These are phyloP conservation scores for Procambarus clarkii DNA, from an alignment of 1,140 invertebrate species.

Conservation along the genomic window DNA sequence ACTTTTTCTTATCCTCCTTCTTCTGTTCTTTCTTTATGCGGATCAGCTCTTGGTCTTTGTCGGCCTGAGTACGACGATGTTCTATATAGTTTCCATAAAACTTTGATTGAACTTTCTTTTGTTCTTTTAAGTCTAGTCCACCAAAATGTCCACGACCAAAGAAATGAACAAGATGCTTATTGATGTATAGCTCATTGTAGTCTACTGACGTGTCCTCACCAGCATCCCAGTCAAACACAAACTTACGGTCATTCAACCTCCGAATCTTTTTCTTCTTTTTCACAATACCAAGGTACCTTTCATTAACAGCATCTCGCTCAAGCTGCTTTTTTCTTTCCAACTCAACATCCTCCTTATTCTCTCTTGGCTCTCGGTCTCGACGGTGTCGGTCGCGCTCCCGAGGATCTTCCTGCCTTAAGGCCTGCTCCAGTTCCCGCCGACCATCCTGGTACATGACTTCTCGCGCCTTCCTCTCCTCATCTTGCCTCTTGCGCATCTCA, in stretches of 20 bases:
- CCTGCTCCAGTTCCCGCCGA: slow-evolving; percentile 79
- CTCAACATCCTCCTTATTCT: slow-evolving; percentile 75
- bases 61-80: slow-evolving; percentile 94
- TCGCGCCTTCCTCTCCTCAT: slow-evolving; percentile 84
- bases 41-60: slow-evolving; percentile 97
- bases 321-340: slow-evolving; percentile 89
- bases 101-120: slow-evolving; percentile 97
- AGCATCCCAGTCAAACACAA: slow-evolving; percentile 99
- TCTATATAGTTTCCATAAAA: slow-evolving; percentile 98
- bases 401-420: slow-evolving; percentile 70
- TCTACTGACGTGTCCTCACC: slow-evolving; percentile 98
- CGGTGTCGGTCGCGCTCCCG: slow-evolving; percentile 72
- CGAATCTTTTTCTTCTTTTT: slow-evolving; percentile 96
- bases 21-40: slow-evolving; percentile 92
- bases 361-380: slow-evolving; percentile 74
- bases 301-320: slow-evolving; percentile 94
- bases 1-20: slow-evolving; percentile 98
- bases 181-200: slow-evolving; percentile 98
- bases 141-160: slow-evolving; percentile 98
- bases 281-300: slow-evolving; percentile 94
- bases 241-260: slow-evolving; percentile 97
- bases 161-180: slow-evolving; percentile 96
- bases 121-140: slow-evolving; percentile 97
- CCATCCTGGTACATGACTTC: slow-evolving; percentile 81
- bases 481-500: slow-evolving; percentile 81